A percentile compares a stretch with the other conserved stretches of the same genome.
Evolutionary conservation across 2,888 invertebrate species (phyloP).

Genomic region (Morinoia aosen): DNA sequence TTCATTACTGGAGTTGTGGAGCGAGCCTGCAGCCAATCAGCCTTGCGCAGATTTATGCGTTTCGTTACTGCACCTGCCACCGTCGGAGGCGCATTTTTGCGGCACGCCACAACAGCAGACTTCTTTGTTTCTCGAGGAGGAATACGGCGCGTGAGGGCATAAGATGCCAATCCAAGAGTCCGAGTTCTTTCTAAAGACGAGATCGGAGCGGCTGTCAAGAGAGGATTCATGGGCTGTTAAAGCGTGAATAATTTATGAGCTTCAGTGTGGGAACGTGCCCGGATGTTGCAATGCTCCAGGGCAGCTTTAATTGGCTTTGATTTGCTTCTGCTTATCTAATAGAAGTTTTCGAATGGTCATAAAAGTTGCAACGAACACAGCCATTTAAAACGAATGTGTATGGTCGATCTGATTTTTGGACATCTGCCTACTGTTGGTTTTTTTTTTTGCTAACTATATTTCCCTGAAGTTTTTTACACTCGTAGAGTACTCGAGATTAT

Average conservation of each 20-base stretch:
- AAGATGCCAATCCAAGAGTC: neutral
- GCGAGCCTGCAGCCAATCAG: neutral
- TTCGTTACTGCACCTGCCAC: neutral
- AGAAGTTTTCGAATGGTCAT: neutral
- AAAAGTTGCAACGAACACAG: neutral
- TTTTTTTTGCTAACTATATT: no score
- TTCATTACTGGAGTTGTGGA: neutral
- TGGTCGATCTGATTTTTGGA: neutral
- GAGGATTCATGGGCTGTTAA: neutral
- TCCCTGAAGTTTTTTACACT: no score
- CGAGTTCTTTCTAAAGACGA: neutral
- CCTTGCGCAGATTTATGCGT: neutral
- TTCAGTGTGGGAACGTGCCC: neutral
- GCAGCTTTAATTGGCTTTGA: neutral
- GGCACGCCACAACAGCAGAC: neutral
- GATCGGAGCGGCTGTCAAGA: neutral
- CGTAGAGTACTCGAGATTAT: no score
- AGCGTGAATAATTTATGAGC: neutral
- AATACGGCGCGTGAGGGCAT: neutral
- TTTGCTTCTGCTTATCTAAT: neutral
- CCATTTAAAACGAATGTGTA: neutral
- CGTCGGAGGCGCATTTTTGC: neutral
- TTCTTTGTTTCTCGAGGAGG: neutral
- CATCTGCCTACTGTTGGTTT: neutral
- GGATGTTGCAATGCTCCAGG: neutral